Conservation (phyloP, 2,113 vertebrate species). For the Cyanoliseus patagonus region DNA sequence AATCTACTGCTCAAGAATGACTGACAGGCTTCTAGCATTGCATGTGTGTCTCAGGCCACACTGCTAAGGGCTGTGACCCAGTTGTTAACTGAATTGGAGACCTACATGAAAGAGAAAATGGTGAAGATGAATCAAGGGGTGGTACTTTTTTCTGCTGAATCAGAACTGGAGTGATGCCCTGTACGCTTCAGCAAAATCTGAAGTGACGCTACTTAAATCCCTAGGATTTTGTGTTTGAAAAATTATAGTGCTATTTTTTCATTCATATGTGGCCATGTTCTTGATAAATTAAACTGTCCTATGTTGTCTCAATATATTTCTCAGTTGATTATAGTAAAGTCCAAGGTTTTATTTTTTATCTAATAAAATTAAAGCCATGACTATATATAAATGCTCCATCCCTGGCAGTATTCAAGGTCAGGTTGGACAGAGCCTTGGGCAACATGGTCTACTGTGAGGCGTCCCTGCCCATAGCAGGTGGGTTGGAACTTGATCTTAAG, state of each 20-base stretch:
- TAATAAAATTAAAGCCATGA: background rate
- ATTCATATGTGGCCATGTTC: background rate
- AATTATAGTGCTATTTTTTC: background rate
- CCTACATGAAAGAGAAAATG: background rate
- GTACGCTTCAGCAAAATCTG: background rate
- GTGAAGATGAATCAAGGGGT: background rate
- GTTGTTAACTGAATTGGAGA: background rate
- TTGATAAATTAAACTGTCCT: background rate
- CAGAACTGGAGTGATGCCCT: background rate
- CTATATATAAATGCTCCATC: background rate
- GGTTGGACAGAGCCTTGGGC: background rate
- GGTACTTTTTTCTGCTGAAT: constrained; percentile 23
- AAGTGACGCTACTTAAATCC: background rate
- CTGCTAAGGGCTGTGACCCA: background rate
- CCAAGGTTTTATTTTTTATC: background rate
- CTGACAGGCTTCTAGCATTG: background rate
- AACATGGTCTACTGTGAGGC: background rate
- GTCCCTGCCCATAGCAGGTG: background rate
- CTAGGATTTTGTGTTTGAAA: background rate
- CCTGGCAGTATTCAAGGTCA: background rate
- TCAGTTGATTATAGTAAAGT: background rate
- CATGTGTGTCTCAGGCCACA: background rate
- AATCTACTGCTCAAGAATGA: background rate
- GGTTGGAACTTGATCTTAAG: background rate
- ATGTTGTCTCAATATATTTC: background rate